Base-by-base conservation (phyloP, 2,113 vertebrate genomes). In the Hepsetus odoe region DNA sequence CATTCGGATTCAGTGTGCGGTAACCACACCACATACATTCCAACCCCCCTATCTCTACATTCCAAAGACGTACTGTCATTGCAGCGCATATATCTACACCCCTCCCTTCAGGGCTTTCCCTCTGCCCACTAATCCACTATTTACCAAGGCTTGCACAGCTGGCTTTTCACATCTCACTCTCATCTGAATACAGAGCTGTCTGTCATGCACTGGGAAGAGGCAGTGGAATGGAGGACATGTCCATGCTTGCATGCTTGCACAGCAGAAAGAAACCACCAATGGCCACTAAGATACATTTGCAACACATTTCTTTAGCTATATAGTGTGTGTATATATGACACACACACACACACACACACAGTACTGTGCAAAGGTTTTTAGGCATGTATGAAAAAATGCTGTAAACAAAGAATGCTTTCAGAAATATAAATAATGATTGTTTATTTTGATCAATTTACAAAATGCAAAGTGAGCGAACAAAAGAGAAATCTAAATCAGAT, bases 61-160 rank as follows among this genome's bases (percentile, higher is more conserved):
- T 20, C 72, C 86, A 77, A 53, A 65, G 58, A 76, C 62, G 82
- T 84, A 77, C 66, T n/a, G 38, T 78, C 79, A 80, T 35, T 40
- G 72, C 81, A 51, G 70, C 80, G 51, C 35, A 74, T 65, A 66
- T 64, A 66, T 42, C 58, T 70, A 51, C 79, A 79, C 78, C 77
- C 62, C 42, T 68, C 77, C 66, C 49, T 82, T 80, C 72, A 32
- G 44, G 77, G 76, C 80, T 83, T 86, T 83, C 80, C 84, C 82
- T 82, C 53, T 76, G n/a, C 51, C 79, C 56, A 76, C 81, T 88
- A 86, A 89, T 89, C 85, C 85, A 56, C 62, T 75, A 77, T 85
- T 88, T 86, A 87, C 82, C 8, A 33, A 35, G 51, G 51, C 51
- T 86, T 62, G 83, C 67, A 44, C 84, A 86, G 77, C 84, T 84